These are phyloP conservation scores for Gobio gobio DNA, from an alignment of 2,113 vertebrate genomes.

Conservation along the genomic window DNA sequence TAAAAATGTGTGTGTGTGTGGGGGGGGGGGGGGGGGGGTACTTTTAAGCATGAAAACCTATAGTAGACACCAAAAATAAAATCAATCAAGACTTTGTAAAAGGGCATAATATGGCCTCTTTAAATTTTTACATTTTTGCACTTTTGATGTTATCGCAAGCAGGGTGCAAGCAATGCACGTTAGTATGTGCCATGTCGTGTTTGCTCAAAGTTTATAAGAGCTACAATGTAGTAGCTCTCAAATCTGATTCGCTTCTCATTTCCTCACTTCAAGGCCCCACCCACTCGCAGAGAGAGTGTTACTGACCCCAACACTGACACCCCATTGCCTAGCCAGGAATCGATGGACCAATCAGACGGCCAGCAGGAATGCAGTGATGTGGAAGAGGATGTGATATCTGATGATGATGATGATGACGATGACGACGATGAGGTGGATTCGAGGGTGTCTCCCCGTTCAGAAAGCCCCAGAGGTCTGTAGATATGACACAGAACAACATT, in stretches of 20 bases:
- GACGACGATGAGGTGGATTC: slow-evolving; percentile 55
- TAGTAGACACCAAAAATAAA: too few species aligned
- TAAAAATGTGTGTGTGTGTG: too few species aligned
- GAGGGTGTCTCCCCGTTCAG: slow-evolving; percentile 49
- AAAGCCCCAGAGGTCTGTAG: slow-evolving; percentile 64
- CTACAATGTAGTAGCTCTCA: neutral
- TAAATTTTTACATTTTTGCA: neutral
- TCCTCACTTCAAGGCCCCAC: slow-evolving; percentile 3
- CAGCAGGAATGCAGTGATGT: slow-evolving; percentile 77
- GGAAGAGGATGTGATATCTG: slow-evolving; percentile 78
- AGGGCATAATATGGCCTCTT: too few species aligned
- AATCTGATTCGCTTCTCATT: neutral
- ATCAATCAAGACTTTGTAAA: too few species aligned
- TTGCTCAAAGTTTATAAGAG: neutral
- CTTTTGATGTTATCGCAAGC: neutral
- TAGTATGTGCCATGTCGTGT: neutral
- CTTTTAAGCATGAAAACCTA: neutral
- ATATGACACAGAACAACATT: neutral
- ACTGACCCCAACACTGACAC: slow-evolving; percentile 36
- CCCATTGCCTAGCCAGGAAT: slow-evolving; percentile 41
- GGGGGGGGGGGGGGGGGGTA: too few species aligned
- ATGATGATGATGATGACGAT: slow-evolving; percentile 70
- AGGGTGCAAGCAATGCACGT: neutral
- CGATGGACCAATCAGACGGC: slow-evolving; percentile 59
- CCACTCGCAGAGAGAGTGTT: slow-evolving; percentile 48